Evolutionary conservation across 1,140 invertebrate species (phyloP), one percentile per base, ranked within the genome.

Genomic region (Daktulosphaira vitifoliae): DNA sequence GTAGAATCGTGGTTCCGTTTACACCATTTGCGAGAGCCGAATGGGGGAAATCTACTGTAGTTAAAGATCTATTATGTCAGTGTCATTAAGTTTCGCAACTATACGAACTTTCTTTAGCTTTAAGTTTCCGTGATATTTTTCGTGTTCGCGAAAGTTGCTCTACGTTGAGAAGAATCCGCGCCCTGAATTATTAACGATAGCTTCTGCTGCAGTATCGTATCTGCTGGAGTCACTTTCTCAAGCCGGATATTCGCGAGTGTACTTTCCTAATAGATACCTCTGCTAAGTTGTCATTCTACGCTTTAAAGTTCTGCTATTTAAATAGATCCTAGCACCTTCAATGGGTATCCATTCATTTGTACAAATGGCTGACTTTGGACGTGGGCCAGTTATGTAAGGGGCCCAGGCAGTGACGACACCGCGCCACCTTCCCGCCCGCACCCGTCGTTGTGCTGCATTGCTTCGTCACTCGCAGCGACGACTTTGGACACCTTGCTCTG

Each of bases 341-440:
- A 38, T 25, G 42, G 56, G 46, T 62, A 62, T 62, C 56, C 56
- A 48, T 11, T 6, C 26, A 16, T 25, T 62, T 11, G 11, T 48
- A 39, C 56, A 62, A 62, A 62, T 62, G 56, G 56, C 56, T 25
- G 56, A 48, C 25, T 48, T 62, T 62, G 56, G 56, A 46, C 56
- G 56, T 62, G 56, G 56, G 56, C 56, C 56, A 62, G 56, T 62
- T 62, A 62, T 62, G 18, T 62, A 62, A 62, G 56, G 56, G 56
- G 56, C 56, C 56, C 42, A 38, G 56, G 46, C 42, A 62, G 56
- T 62, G 56, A 62, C 56, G 56, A 62, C 56, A 62, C 56, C 26
- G 56, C 42, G 9, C 54, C 56, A 1, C 56, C 56, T 25, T 62
- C 56, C 56, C 56, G 42, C 56, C 56, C 56, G 25, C 42, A 4